Percentiles rank a stretch among this genome's conserved stretches.
These are phyloP conservation scores for Salticus scenicus DNA, from an alignment of 2,888 invertebrate species.

Conservation along the genomic window DNA sequence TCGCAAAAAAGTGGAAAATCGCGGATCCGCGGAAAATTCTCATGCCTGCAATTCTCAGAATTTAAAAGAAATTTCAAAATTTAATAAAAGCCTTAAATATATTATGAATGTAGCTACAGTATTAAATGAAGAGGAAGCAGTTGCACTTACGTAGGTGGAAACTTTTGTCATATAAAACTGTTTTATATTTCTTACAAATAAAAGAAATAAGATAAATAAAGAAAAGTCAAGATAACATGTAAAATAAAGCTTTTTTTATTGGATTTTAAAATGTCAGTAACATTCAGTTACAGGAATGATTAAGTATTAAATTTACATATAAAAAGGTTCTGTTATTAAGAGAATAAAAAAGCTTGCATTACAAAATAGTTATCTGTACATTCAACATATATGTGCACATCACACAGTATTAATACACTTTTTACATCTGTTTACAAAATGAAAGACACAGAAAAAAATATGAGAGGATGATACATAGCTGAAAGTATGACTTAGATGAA, in stretches of 20 bases:
- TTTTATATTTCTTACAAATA: too few relatives aligned
- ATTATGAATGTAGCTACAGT: too few relatives aligned
- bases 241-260: slow-evolving; percentile 14
- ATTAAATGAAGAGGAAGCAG: too few relatives aligned
- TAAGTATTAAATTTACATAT: slow-evolving; percentile 6
- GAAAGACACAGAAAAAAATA: slow-evolving; percentile 21
- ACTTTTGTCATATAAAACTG: too few relatives aligned
- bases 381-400: background rate
- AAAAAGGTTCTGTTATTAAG: background rate
- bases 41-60: too few relatives aligned
- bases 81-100: too few relatives aligned
- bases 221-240: too few relatives aligned
- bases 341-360: slow-evolving; percentile 1
- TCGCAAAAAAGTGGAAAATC: too few relatives aligned
- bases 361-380: slow-evolving; percentile 22
- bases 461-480: slow-evolving; percentile 8
- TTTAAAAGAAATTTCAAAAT: too few relatives aligned
- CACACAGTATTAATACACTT: slow-evolving; percentile 1
- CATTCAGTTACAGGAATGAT: slow-evolving; percentile 4
- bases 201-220: too few relatives aligned
- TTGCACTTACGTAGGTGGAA: too few relatives aligned
- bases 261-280: slow-evolving; percentile 2
- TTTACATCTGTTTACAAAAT: slow-evolving; percentile 24
- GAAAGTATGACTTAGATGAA: slow-evolving; percentile 35
- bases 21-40: too few relatives aligned